Evolutionary conservation across 2,888 invertebrate genomes (phyloP).

Genomic region (Lithophane socia): DNA sequence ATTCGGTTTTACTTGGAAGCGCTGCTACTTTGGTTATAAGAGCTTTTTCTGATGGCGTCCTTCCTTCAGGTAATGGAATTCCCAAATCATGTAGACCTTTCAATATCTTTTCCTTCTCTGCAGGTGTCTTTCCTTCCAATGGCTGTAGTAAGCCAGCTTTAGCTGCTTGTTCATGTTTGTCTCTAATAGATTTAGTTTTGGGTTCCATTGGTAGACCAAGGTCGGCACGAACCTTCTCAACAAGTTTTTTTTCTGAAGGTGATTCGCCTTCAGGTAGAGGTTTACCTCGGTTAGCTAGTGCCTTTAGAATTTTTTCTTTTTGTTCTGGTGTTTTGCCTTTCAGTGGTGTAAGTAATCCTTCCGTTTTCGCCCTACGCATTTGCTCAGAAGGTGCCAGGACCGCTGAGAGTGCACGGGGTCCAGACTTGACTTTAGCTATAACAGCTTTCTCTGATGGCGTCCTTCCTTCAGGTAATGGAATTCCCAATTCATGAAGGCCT

Average conservation of each 20-base stretch:
- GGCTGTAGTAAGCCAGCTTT: no score
- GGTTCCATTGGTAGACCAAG: no score
- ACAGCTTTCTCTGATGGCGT: conserved; percentile 67
- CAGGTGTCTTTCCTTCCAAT: no score
- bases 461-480: conserved; percentile 63
- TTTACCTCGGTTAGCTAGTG: conserved; percentile 51
- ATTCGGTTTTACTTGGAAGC: not conserved
- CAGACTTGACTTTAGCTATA: not conserved
- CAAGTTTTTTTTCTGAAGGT: conserved; percentile 61
- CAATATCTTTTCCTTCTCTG: no score
- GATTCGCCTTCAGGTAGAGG: conserved; percentile 42
- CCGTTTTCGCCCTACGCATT: conserved; percentile 35
- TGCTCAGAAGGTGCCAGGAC: not conserved
- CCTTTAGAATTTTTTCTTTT: conserved; percentile 19
- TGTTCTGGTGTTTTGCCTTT: conserved; percentile 63
- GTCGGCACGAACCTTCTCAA: not conserved
- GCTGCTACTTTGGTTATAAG: no score
- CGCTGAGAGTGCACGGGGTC: not conserved
- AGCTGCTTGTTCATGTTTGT: no score
- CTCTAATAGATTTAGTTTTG: no score
- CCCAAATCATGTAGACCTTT: no score
- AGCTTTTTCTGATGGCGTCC: no score
- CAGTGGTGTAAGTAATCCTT: conserved; percentile 47
- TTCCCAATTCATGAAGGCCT: conserved; percentile 49
- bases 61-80: no score